phyloP scores from a whole-genome alignment of 2,113 vertebrate genomes.

The Taurulus bubalis region DNA sequence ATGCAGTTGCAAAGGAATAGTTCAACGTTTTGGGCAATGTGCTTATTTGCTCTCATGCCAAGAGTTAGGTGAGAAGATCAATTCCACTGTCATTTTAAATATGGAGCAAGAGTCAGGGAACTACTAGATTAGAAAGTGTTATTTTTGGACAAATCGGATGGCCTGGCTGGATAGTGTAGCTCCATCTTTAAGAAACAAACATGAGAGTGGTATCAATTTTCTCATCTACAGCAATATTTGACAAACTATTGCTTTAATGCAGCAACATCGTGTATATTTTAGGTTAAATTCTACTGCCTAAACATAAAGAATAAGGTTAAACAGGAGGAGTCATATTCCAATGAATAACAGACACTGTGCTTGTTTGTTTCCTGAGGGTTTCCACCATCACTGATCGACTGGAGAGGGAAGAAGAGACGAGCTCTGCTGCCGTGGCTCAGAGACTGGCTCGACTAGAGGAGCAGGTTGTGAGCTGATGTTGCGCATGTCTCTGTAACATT shows the following conservation, averaged over 20 bases:
- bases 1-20: no score
- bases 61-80: not conserved
- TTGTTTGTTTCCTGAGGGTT: slow-evolving; percentile 81
- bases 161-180: no score
- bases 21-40: no score
- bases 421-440: slow-evolving; percentile 77
- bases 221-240: not conserved
- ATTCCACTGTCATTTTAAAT: not conserved
- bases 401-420: slow-evolving; percentile 83
- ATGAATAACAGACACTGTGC: not conserved
- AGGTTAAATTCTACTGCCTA: not conserved
- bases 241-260: not conserved
- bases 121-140: not conserved
- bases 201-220: not conserved
- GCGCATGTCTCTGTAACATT: slow-evolving; percentile 18
- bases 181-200: not conserved
- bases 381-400: slow-evolving; percentile 83
- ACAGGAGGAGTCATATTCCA: not conserved
- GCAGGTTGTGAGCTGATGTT: slow-evolving; percentile 84
- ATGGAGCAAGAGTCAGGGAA: not conserved
- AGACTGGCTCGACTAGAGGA: slow-evolving; percentile 88
- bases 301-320: not conserved
- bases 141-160: not conserved
- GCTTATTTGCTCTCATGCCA: not conserved
- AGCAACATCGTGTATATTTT: not conserved